Evolutionary conservation across 2,797 vertebrate genomes (phyloP).

Genomic region (Coreius guichenoti): DNA sequence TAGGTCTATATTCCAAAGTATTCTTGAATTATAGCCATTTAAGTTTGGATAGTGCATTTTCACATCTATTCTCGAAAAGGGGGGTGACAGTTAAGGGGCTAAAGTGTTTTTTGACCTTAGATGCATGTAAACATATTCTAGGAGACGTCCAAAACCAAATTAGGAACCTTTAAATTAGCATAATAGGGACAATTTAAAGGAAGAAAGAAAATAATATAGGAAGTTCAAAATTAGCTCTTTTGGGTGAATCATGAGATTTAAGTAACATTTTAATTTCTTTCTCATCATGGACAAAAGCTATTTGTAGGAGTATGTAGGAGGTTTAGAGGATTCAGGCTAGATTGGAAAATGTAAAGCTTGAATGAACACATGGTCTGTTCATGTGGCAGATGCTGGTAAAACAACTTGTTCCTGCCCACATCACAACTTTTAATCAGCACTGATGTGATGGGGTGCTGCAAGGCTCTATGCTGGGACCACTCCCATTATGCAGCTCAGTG

Average conservation of each 20-base stretch:
- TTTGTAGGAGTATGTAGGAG: not conserved
- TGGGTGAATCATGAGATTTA: not conserved
- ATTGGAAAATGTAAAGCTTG: not conserved
- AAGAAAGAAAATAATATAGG: too few species aligned
- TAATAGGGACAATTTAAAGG: too few species aligned
- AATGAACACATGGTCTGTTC: not conserved
- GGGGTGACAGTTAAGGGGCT: too few species aligned
- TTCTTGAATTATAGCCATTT: too few species aligned
- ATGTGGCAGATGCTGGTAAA: not conserved
- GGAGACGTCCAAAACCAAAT: too few species aligned
- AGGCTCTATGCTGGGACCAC: conserved; percentile 10
- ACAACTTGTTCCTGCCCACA: not conserved
- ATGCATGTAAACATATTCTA: too few species aligned
- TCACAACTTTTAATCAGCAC: not conserved
- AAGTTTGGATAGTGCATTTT: too few species aligned
- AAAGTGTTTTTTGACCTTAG: too few species aligned
- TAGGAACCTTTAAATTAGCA: too few species aligned
- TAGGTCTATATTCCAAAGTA: too few species aligned
- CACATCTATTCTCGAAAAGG: too few species aligned
- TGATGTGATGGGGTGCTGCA: not conserved
- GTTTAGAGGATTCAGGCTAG: not conserved
- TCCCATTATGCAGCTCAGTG: conserved; percentile 48
- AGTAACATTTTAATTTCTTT: not conserved
- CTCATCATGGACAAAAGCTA: not conserved
- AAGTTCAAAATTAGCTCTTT: not conserved